phyloP scores from a whole-genome alignment of 2,113 vertebrate species.

The Oncorhynchus kisutch region DNA sequence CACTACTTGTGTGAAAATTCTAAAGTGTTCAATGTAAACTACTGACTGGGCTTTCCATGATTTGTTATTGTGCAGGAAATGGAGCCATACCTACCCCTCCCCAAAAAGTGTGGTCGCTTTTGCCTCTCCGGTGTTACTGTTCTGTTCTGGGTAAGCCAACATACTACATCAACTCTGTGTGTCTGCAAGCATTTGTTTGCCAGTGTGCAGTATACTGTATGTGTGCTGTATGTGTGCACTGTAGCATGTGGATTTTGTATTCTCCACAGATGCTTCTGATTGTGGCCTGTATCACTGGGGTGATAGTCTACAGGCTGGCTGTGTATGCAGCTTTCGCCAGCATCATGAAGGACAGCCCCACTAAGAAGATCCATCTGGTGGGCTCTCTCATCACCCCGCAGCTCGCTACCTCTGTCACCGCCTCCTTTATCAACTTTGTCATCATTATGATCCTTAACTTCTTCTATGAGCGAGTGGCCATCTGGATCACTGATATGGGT shows the following conservation, averaged over 20 bases:
- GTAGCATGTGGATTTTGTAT: constrained; percentile 23
- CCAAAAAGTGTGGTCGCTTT: constrained; percentile 79
- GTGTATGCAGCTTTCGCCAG: constrained; percentile 92
- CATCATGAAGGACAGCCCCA: constrained; percentile 84
- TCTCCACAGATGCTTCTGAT: constrained; percentile 83
- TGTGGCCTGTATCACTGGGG: constrained; percentile 89
- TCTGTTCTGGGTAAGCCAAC: constrained; percentile 88
- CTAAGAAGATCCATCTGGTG: constrained; percentile 78
- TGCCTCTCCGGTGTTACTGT: constrained; percentile 91
- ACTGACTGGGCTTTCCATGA: no score
- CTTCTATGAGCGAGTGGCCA: constrained; percentile 90
- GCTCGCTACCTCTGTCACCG: constrained; percentile 90
- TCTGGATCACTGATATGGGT: constrained; percentile 87
- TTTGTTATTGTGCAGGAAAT: constrained; percentile 81
- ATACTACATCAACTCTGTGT: not conserved
- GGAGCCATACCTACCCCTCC: constrained; percentile 91
- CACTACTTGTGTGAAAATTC: no score
- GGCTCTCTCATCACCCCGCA: constrained; percentile 88
- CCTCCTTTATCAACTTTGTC: constrained; percentile 94
- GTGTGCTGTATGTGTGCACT: no score
- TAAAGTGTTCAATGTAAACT: no score
- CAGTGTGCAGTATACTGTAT: not conserved
- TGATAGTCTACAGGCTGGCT: constrained; percentile 91
- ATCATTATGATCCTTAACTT: constrained; percentile 97
- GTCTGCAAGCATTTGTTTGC: constrained; percentile 3